These are phyloP conservation scores for Hephaestus fuliginosus DNA, from an alignment of 2,797 vertebrate species.

Conservation along the genomic window DNA sequence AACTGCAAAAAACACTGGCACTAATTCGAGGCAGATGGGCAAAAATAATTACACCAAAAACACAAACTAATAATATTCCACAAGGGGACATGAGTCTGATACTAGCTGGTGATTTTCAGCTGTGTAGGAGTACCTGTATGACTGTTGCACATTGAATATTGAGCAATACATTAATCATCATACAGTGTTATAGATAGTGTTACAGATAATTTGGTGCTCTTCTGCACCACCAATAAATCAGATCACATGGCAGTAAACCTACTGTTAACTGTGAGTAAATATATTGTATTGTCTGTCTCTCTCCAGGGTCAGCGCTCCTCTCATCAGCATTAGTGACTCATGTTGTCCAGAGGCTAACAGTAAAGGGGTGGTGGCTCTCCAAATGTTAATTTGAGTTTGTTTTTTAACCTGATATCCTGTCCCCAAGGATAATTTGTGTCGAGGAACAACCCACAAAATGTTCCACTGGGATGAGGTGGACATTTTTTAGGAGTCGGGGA, in stretches of 20 bases:
- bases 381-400: conserved; percentile 35
- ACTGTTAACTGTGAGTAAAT: conserved; percentile 25
- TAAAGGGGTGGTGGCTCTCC: conserved; percentile 41
- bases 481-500: neutral
- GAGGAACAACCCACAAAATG: conserved; percentile 14
- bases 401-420: conserved; percentile 32
- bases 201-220: no score
- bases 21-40: neutral
- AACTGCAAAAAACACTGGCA: no score
- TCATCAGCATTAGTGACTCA: conserved; percentile 46
- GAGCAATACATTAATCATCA: conserved; percentile 15
- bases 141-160: neutral
- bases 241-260: conserved; percentile 12
- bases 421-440: neutral
- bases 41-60: no score
- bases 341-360: conserved; percentile 28
- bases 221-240: conserved; percentile 1
- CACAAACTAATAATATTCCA: neutral
- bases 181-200: neutral
- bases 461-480: neutral
- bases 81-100: neutral
- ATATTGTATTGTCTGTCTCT: neutral
- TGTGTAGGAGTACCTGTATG: neutral
- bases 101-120: neutral
- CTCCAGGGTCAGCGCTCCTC: conserved; percentile 16